Evolutionary conservation across 2,113 vertebrate species (phyloP).

Genomic region (Dipodomys stephensi): DNA sequence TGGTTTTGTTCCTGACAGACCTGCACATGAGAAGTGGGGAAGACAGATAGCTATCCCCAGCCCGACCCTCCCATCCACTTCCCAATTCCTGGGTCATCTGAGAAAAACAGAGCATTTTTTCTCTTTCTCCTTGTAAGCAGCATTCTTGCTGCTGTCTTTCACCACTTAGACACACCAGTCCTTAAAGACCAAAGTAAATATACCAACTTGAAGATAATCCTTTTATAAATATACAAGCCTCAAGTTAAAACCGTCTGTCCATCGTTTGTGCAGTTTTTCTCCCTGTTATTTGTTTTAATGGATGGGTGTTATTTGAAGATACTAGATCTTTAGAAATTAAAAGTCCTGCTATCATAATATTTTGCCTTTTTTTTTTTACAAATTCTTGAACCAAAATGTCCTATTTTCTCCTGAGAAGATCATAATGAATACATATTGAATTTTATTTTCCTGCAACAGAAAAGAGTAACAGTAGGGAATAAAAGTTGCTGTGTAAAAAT

Average conservation of each 20-base stretch:
- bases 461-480: neutral
- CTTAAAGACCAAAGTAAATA: constrained; percentile 66
- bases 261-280: constrained; percentile 41
- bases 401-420: constrained; percentile 49
- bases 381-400: constrained; percentile 6
- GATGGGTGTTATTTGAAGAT: constrained; percentile 52
- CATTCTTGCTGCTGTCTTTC: neutral
- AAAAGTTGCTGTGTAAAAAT: neutral
- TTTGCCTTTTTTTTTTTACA: neutral
- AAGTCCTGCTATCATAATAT: constrained; percentile 34
- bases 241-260: constrained; percentile 59
- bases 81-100: constrained; percentile 52
- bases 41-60: neutral
- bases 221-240: constrained; percentile 53
- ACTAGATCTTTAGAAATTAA: constrained; percentile 52
- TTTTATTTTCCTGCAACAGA: neutral
- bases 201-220: constrained; percentile 37
- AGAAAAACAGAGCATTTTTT: constrained; percentile 55
- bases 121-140: neutral
- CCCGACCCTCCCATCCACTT: constrained; percentile 1
- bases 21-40: neutral
- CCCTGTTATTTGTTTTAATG: constrained; percentile 64
- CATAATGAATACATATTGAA: neutral
- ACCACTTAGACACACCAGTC: neutral
- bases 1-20: constrained; percentile 34